A percentile compares a stretch with the other conserved stretches of the same genome.
Conservation (phyloP, 1,140 invertebrate genomes). For the Calliphora vicina region DNA sequence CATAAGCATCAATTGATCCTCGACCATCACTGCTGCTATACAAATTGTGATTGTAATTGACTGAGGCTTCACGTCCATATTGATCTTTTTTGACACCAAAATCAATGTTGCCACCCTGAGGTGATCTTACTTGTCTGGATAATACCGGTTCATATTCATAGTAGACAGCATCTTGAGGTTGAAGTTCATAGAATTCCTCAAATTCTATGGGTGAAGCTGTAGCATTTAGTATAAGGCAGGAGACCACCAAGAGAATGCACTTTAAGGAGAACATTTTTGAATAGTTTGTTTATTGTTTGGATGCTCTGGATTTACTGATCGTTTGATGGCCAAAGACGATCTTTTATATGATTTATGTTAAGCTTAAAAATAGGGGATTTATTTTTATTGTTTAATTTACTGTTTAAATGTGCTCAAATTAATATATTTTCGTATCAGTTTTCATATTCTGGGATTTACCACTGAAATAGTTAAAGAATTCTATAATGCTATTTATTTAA, state of each 20-base stretch:
- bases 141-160: not conserved
- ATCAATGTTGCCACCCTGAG: not conserved
- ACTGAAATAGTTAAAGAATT: no score
- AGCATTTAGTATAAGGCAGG: not conserved
- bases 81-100: not conserved
- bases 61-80: not conserved
- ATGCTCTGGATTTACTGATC: no score
- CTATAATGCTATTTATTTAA: no score
- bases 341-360: no score
- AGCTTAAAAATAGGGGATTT: no score
- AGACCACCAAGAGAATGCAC: not conserved
- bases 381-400: no score
- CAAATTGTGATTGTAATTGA: not conserved
- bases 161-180: not conserved
- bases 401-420: no score
- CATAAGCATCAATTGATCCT: constrained; percentile 53
- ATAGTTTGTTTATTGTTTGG: no score
- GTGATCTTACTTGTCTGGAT: not conserved
- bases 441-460: no score
- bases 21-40: constrained; percentile 45
- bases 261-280: not conserved
- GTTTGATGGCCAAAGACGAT: no score
- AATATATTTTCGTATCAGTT: no score
- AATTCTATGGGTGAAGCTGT: constrained; percentile 1
- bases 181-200: not conserved